These are phyloP conservation scores for Staurois parvus DNA, from an alignment of 2,797 vertebrate genomes.

Conservation along the genomic window DNA sequence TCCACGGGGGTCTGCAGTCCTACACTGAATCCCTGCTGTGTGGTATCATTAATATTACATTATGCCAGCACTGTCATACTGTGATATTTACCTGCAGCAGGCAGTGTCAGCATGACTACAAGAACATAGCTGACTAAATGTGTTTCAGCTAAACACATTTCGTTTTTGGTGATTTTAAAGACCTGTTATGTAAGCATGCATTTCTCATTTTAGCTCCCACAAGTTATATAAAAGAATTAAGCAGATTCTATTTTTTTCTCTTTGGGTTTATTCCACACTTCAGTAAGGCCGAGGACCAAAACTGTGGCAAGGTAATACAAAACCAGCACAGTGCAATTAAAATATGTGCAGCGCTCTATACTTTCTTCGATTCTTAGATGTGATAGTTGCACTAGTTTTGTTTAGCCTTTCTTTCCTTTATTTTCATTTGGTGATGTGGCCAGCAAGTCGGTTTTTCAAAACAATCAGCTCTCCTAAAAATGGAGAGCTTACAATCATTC, in stretches of 20 bases:
- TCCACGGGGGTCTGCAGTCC: not conserved
- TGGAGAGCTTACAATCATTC: too few species aligned
- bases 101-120: not conserved
- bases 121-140: not conserved
- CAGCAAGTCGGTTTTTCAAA: too few species aligned
- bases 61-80: not conserved
- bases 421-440: too few species aligned
- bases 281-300: not conserved
- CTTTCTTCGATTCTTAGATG: too few species aligned
- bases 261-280: too few species aligned
- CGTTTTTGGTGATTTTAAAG: not conserved
- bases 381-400: too few species aligned
- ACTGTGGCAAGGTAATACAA: not conserved
- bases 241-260: too few species aligned
- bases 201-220: too few species aligned
- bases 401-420: too few species aligned
- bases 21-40: not conserved
- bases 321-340: not conserved
- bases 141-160: not conserved
- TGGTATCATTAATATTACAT: not conserved
- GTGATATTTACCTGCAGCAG: not conserved
- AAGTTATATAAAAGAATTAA: too few species aligned
- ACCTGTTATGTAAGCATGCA: not conserved
- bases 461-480: too few species aligned
- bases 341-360: too few species aligned